A percentile compares a stretch with the other conserved stretches of the same genome.
Conservation (phyloP, 2,113 vertebrate species). For the Ammodytes dubius region DNA sequence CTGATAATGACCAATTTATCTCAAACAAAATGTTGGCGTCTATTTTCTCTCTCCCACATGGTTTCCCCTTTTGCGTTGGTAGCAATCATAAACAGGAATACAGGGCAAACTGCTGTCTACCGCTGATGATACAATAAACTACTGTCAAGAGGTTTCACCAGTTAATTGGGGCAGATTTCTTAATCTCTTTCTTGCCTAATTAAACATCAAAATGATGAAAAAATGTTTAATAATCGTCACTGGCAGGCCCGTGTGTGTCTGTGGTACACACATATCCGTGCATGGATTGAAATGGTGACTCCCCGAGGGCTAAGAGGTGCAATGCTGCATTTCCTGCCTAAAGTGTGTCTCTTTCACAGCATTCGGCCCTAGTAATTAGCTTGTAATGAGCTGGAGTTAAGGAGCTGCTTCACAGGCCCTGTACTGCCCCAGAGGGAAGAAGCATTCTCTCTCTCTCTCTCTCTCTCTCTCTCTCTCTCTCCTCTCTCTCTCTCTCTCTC, state of each 20-base stretch:
- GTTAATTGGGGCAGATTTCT: slow-evolving; percentile 62
- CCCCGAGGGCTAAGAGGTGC: slow-evolving; percentile 48
- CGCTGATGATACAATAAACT: slow-evolving; percentile 44
- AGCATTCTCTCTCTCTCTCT: too few species aligned
- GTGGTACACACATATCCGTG: slow-evolving; percentile 24
- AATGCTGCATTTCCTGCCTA: slow-evolving; percentile 64
- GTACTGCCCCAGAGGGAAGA: slow-evolving; percentile 29
- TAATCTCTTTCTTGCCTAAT: slow-evolving; percentile 61
- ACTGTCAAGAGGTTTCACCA: slow-evolving; percentile 52
- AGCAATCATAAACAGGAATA: slow-evolving; percentile 23
- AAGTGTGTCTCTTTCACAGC: slow-evolving; percentile 56
- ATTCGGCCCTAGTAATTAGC: slow-evolving; percentile 65
- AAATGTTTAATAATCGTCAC: slow-evolving; percentile 50
- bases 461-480: too few species aligned
- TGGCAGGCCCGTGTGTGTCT: slow-evolving; percentile 51
- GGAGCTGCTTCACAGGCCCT: slow-evolving; percentile 43
- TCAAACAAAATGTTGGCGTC: background rate
- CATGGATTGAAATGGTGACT: slow-evolving; percentile 44
- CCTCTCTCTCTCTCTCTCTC: too few species aligned
- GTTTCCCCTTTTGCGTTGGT: background rate
- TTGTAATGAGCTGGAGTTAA: slow-evolving; percentile 58
- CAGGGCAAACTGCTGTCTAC: slow-evolving; percentile 21
- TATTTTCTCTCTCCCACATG: background rate
- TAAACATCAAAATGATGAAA: slow-evolving; percentile 61
- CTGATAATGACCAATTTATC: background rate